Percentiles rank a stretch among this genome's conserved stretches.
Conservation (phyloP, 2,888 invertebrate genomes). For the Apodemia duryi region DNA sequence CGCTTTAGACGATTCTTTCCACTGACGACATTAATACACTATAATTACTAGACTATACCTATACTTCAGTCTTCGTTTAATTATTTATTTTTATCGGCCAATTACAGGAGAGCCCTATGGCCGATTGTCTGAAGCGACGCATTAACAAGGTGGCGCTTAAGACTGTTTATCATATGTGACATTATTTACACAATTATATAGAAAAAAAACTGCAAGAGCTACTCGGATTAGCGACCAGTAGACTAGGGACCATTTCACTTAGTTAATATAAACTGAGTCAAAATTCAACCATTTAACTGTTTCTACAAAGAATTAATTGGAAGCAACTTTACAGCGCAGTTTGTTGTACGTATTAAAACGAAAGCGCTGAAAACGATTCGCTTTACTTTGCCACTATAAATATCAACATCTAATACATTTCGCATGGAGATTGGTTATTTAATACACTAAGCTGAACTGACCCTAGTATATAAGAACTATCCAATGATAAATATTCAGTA, state of each 20-base stretch:
- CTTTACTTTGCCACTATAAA: background rate
- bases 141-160: constrained; percentile 24
- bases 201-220: constrained; percentile 6
- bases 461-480: constrained; percentile 2
- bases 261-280: background rate
- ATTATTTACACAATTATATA: constrained; percentile 7
- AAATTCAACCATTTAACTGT: background rate
- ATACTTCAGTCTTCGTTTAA: constrained; percentile 76
- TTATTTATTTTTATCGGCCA: constrained; percentile 60
- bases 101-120: constrained; percentile 47
- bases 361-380: background rate
- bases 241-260: constrained; percentile 2
- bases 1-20: constrained; percentile 29
- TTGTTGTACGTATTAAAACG: background rate
- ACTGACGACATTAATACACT: constrained; percentile 59
- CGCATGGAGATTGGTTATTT: background rate
- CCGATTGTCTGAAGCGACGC: constrained; percentile 25
- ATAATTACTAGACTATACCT: constrained; percentile 74
- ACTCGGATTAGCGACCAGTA: constrained; percentile 12
- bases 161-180: constrained; percentile 25
- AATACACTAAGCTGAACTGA: constrained; percentile 4
- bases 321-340: background rate
- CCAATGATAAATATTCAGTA: constrained; percentile 2
- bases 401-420: background rate
- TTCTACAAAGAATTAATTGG: background rate